Base-by-base conservation (phyloP, 2,797 vertebrate species). In the Poecilia gillii region DNA sequence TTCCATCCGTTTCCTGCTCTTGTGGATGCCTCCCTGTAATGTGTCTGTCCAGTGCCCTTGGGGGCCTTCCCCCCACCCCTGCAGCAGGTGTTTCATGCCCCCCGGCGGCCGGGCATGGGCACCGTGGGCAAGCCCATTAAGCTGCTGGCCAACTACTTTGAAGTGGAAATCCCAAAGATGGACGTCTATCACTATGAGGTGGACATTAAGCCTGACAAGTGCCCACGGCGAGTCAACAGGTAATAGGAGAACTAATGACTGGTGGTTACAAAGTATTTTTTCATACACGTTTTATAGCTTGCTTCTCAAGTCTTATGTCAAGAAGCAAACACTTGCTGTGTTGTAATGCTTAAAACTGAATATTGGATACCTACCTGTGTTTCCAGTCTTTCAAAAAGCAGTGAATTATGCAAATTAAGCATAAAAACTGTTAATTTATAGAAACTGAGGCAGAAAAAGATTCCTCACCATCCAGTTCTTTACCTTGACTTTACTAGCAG, bases 171-270 rank as follows among this genome's bases (percentile, higher is more conserved):
- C 94, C 99, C 99, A 90, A 99, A 99, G 95, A 99, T 99, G 84
- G 98, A 99, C 71, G 98, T 99, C 79, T 98, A 96, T 90, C 99
- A 99, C 90, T 99, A 99, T 83, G 99, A 99, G 94, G 98, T 99
- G 94, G 99, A 99, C 95, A 99, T 99, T 93, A 99, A 99, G 92
- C 99, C 99, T 0, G 99, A 99, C 93, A 99, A 99, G 96, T 99
- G 99, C 90, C 99, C 99, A 12, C 97, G 99, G 62, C 96, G 98
- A 94, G 99, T 99, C 95, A 99, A 99, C 97, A 97, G 99, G 99
- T 99, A 97, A 83, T 0, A 1, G 11, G 31, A 77, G 13, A 23
- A 7, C 3, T 6, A 0, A 76, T 36, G 12, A 31, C 28, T 43
- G 12, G 73, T 8, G 57, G 46, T 31, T 55, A n/a, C 33, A 77